Base-by-base conservation (phyloP, 64 coral and sea anemone species). In the Dendrophyllia cribrosa region DNA sequence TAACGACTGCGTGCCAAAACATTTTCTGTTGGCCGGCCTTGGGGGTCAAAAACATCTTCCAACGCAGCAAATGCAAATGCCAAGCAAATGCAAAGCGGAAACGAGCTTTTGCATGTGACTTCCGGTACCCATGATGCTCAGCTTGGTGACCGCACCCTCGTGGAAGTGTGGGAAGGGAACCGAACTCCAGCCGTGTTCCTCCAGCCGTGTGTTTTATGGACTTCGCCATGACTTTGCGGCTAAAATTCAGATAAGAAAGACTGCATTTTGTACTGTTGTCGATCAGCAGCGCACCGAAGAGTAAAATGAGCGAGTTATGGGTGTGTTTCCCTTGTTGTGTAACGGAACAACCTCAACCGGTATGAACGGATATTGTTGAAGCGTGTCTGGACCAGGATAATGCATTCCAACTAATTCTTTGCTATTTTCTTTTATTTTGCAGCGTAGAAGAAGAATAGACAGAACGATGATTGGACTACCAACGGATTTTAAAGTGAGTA, bases 131-230 rank as follows among this genome's bases (percentile, higher is more conserved):
- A 84, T 48, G 4, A 84, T 84, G 44, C 80, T 68, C 45, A 5
- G 19, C 44, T 46, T 48, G 7, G 26, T 17, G 80, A 51, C 80
- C 80, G 61, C 80, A 84, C 80, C 80, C 61, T 84, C 80, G 61
- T 84, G 80, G 80, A 84, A 66, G 80, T 84, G 80, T 84, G 80
- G 80, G 80, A 84, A 84, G 80, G 61, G 19, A 68, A 67, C 62
- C 80, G 80, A 84, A 65, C 17, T 51, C 9, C 45, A 67, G 51
- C 17, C n/a, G n/a, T n/a, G n/a, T n/a, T n/a, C n/a, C 43, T 79
- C 25, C 53, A 79, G 23, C 34, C 34, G n/a, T 59, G 13, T 19
- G 23, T 64, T 49, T 67, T 6, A 61, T 51, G 16, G 17, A 67
- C 4, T 66, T 68, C 80, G 62, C 80, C 60, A 84, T 84, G 80